Evolutionary conservation across 2,888 invertebrate species (phyloP).

Genomic region (Campoplex nolae): DNA sequence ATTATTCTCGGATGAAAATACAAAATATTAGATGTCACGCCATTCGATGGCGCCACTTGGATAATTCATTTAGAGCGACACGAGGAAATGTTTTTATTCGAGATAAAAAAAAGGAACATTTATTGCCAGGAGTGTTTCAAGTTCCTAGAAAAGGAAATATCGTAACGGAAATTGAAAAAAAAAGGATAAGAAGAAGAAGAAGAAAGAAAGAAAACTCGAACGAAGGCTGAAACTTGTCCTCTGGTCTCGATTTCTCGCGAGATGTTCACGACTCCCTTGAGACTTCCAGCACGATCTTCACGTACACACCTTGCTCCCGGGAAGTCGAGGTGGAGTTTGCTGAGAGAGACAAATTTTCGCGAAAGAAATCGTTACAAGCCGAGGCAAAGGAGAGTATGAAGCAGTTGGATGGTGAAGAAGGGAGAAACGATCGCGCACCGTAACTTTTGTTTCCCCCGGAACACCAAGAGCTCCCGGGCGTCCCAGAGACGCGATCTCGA

Average conservation of each 20-base stretch:
- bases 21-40: not conserved
- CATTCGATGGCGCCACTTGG: slow-evolving; percentile 1
- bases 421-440: slow-evolving; percentile 64
- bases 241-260: slow-evolving; percentile 56
- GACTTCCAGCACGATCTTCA: slow-evolving; percentile 36
- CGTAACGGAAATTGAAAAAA: slow-evolving; percentile 3
- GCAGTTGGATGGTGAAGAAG: not conserved
- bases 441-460: slow-evolving; percentile 69
- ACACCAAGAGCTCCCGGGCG: slow-evolving; percentile 41
- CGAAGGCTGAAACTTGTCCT: slow-evolving; percentile 23
- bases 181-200: not conserved
- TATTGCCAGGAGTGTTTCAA: slow-evolving; percentile 9
- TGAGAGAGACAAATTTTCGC: slow-evolving; percentile 69
- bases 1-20: not conserved
- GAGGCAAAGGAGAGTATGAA: not conserved
- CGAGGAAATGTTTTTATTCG: slow-evolving; percentile 5
- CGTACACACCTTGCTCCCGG: slow-evolving; percentile 39
- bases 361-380: slow-evolving; percentile 65
- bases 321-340: slow-evolving; percentile 35
- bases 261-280: slow-evolving; percentile 64
- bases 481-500: slow-evolving; percentile 32
- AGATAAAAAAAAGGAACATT: not conserved
- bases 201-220: slow-evolving; percentile 9
- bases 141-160: slow-evolving; percentile 52
- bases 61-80: slow-evolving; percentile 48